Evolutionary conservation across 2,888 invertebrate species (phyloP), one percentile per base, ranked within the genome.

Genomic region (Thumatha senex): DNA sequence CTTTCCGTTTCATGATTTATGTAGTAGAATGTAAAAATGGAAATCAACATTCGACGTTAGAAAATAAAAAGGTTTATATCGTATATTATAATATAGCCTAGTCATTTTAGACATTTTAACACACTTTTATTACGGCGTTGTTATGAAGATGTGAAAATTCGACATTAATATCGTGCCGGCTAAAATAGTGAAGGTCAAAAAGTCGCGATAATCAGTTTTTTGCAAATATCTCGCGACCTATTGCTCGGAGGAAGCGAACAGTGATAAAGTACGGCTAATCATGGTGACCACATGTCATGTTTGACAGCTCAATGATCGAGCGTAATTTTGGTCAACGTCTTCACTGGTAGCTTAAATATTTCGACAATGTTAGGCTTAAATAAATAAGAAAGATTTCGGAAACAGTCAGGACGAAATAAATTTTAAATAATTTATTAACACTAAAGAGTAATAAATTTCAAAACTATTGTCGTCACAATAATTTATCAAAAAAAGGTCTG

Each of bases 401-500:
- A 43, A 41, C 44, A 49, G 61, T 58, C 59, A 74, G 67, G n/a
- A n/a, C n/a, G n/a, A n/a, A n/a, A n/a, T n/a, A n/a, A n/a, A n/a
- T n/a, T n/a, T n/a, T n/a, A n/a, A n/a, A n/a, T n/a, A n/a, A n/a
- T n/a, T 70, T 66, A 70, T 67, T 45, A 60, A 56, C 54, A 44
- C 58, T 58, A 56, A 51, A n/a, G 40, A 52, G 45, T 48, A 49
- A 65, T 74, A 71, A 74, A 69, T 74, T 61, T 63, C 43, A 47
- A 45, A 35, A 48, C 44, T 52, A 54, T 48, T 55, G 47, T 61
- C 56, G 53, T 41, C 61, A 48, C 43, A 44, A 47, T 5, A 59
- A 59, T 59, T 59, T 59, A 63, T 56, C 36, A 24, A 14, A 15
- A 45, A 43, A 55, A 24, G 18, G 18, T 5, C 56, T 46, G 48